Evolutionary conservation across 1,140 invertebrate genomes (phyloP).

Genomic region (Neotoxoptera formosana): DNA sequence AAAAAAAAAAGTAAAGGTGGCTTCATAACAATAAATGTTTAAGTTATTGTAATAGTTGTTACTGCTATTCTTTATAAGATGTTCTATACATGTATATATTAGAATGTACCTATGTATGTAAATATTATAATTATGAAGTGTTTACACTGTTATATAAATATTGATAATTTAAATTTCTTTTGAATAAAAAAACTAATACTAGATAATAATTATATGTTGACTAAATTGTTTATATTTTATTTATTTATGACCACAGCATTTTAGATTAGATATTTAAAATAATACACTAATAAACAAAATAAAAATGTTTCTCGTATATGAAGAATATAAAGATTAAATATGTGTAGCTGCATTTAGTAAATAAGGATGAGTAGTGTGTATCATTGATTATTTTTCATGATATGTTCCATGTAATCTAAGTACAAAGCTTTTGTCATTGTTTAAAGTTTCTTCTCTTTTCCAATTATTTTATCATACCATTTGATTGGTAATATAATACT

Average conservation of each 20-base stretch:
- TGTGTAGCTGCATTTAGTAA: not conserved
- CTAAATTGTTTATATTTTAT: not conserved
- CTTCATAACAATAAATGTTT: too few relatives aligned
- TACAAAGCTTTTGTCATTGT: not conserved
- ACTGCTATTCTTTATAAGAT: too few relatives aligned
- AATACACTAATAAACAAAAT: not conserved
- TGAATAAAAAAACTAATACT: not conserved
- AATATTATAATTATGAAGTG: not conserved
- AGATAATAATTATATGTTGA: not conserved
- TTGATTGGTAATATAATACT: not conserved
- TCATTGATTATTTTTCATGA: not conserved
- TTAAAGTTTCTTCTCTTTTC: not conserved
- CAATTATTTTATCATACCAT: not conserved
- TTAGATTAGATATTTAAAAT: not conserved
- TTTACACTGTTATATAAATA: not conserved
- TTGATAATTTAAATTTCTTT: not conserved
- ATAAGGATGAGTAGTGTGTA: not conserved
- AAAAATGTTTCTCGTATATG: not conserved
- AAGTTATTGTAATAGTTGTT: too few relatives aligned
- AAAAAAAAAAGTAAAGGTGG: too few relatives aligned
- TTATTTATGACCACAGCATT: not conserved
- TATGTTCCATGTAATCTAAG: not conserved
- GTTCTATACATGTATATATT: too few relatives aligned
- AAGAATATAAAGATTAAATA: not conserved
- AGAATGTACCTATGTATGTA: too few relatives aligned